Evolutionary conservation across 2,888 invertebrate genomes (phyloP), one percentile per base, ranked within the genome.

Genomic region (Xanthostigma xanthostigma): DNA sequence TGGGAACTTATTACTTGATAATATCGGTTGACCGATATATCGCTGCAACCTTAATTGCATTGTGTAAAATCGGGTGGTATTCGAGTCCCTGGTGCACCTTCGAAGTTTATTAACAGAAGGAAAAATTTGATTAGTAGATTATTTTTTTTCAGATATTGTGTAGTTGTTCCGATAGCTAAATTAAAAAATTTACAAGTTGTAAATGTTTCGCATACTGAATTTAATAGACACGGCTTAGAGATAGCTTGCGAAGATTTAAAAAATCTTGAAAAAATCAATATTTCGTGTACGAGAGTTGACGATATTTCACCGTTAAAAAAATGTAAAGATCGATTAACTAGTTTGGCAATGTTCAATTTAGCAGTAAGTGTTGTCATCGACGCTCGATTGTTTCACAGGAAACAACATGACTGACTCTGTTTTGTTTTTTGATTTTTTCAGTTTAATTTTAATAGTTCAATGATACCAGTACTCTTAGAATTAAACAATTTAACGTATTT

Each of bases 181-280:
- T 66, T 83, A 38, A 72, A 72, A 51, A 75, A 72, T 53, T 63
- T 83, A 46, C 74, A 69, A 51, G 68, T 66, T 47, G 63, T 83
- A 42, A 79, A 81, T 64, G 76, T 82, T 4, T 75, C 80, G 50
- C 71, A 75, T 56, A 82, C 81, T n/a, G 79, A 81, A 59, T 74
- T 83, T 59, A 80, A 79, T 61, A 73, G 74, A 53, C 74, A 74
- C 56, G 75, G 76, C 17, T 68, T 83, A 52, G 74, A 78, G 56
- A 76, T 80, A 53, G 71, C 82, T 46, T 76, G 77, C 50, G 75
- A 79, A 55, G 79, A 82, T 64, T 66, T 83, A 52, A 74, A 73
- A 41, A 64, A 69, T 49, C 63, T 84, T 51, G 78, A 80, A 60
- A 73, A 68, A 56, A 62, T 84, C 46, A 78, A 84, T 60, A 78